A percentile compares a stretch with the other conserved stretches of the same genome.
Conservation (phyloP, 1,140 invertebrate genomes). For the Formica exsecta region DNA sequence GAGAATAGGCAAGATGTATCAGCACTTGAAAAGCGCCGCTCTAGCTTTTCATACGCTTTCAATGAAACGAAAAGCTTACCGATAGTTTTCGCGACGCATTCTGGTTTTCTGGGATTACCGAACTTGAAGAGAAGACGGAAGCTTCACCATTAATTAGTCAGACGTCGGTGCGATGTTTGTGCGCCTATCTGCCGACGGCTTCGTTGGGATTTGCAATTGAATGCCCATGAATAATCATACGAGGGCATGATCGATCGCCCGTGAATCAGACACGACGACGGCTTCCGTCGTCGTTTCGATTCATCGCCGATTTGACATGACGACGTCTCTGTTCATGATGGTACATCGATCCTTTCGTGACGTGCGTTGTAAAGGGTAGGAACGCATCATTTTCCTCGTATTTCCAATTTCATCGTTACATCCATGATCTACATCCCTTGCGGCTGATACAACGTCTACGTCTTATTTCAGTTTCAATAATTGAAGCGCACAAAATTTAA, state of each 20-base stretch:
- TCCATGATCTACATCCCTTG: background rate
- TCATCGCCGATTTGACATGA: conserved; percentile 68
- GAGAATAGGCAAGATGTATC: background rate
- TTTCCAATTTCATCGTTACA: background rate
- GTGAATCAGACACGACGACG: conserved; percentile 70
- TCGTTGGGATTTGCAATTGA: conserved; percentile 77
- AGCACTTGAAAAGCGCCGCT: background rate
- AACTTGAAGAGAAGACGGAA: conserved; percentile 62
- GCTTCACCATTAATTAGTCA: conserved; percentile 74
- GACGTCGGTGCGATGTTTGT: conserved; percentile 67
- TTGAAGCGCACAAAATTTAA: background rate
- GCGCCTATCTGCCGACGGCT: conserved; percentile 68
- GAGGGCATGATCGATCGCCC: conserved; percentile 74
- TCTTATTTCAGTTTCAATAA: background rate
- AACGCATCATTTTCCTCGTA: conserved; percentile 8
- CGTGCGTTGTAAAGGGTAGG: conserved; percentile 20
- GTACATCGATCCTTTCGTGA: conserved; percentile 31
- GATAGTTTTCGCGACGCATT: conserved; percentile 5
- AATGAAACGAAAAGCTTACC: background rate
- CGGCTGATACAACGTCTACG: conserved; percentile 6
- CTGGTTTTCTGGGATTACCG: conserved; percentile 50
- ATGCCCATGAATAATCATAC: conserved; percentile 79
- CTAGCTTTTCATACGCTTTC: background rate
- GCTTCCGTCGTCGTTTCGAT: conserved; percentile 73
- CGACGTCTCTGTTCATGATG: conserved; percentile 49